Evolutionary conservation across 2,888 invertebrate genomes (phyloP), one percentile per base, ranked within the genome.

Genomic region (Holacanthella duospinosa): DNA sequence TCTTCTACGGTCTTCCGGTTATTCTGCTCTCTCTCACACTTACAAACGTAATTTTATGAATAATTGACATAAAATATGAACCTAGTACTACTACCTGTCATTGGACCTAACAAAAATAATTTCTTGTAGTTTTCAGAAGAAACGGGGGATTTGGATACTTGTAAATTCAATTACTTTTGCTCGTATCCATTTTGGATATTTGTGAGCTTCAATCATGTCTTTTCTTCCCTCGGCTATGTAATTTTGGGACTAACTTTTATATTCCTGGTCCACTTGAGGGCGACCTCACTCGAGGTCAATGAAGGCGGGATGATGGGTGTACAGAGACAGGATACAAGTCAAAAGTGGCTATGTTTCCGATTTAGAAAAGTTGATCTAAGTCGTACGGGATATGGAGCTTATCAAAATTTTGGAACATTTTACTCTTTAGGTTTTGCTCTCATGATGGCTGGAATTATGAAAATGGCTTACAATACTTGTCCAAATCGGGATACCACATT

Each of bases 321-420:
- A 53, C 6, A 53, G n/a, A 24, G n/a, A n/a, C 9, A 6, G n/a
- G 16, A 43, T 43, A 24, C n/a, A 6, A 6, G 9, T 12, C 4
- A n/a, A 6, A 4, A 4, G 9, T 53, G 53, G 25, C 9, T 6
- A 6, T 24, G n/a, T n/a, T 53, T 6, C 21, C 9, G n/a, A 4
- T 53, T 53, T 53, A 4, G 6, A 53, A 6, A 6, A 53, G 25
- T 53, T 24, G 9, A n/a, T 6, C 53, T 53, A 12, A 21, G 12
- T 12, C 53, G 12, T 12, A 53, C 53, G 9, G 53, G 9, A 12
- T 53, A 53, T 24, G 53, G 53, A 53, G 53, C 53, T n/a, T 53
- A 53, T n/a, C 53, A 53, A 53, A 53, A 53, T 53, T 53, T 53
- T 53, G 53, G 53, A 24, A 24, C 25, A 6, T 53, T 12, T n/a